Evolutionary conservation across 2,797 vertebrate species (phyloP), one percentile per base, ranked within the genome.

Genomic region (Sphenodon punctatus): DNA sequence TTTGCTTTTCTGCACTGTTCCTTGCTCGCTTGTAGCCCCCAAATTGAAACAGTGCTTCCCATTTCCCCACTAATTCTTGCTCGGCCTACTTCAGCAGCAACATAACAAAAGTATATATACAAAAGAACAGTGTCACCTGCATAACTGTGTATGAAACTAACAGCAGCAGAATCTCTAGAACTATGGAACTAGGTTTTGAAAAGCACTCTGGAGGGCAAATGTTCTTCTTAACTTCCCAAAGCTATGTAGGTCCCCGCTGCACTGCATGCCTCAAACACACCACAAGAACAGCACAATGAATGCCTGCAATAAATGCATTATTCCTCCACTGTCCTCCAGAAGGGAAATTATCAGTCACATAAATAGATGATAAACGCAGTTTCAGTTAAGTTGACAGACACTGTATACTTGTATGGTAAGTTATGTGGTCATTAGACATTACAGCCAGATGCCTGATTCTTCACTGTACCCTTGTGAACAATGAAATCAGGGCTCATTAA

Each of bases 1-100:
- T 56, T 46, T 81, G 63, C 67, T 63, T 81, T 46, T 86, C 89
- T 86, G 84, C 90, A 85, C 80, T 67, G 66, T 65, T 77, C 42
- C 46, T 59, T 66, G 63, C 46, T 88, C 49, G 55, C 86, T 84
- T 82, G 59, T 67, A 16, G 45, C 71, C 56, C 80, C 58, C 81
- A 75, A 82, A 55, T 75, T 88, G 69, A 80, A 86, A 77, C 11
- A 66, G 16, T 13, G 15, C 67, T 77, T 34, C 58, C 67, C 49
- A 70, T 55, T 67, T 70, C 56, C 45, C 58, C 75, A 61, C 58
- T 41, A 27, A 58, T 49, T 49, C 77, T 42, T 56, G n/a, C n/a
- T n/a, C n/a, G n/a, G 42, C 80, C 39, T 43, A 61, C 60, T 67
- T 36, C 19, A 39, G 61, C 78, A 88, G 61, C 78, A 81, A 78